Evolutionary conservation across 2,888 invertebrate genomes (phyloP), one percentile per base, ranked within the genome.

Genomic region (Drosophila yooni): DNA sequence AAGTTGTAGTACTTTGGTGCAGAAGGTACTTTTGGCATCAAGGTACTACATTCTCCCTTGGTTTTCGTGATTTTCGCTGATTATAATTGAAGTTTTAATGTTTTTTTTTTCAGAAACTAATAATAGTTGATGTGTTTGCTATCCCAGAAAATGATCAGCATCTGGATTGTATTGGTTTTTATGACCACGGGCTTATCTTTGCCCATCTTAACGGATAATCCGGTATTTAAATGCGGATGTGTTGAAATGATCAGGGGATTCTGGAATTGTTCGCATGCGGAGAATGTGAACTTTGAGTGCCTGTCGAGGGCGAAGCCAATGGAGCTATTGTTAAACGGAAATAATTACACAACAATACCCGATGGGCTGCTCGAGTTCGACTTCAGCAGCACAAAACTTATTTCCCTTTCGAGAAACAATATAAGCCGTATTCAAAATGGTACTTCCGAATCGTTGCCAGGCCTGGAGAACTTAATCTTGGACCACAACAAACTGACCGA

Each of bases 211-310:
- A 4, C 2, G 10, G 29, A 18, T n/a, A 7, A 21, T 21, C 8
- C 4, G 4, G 1, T 7, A n/a, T 0, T 13, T 1, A 27, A 33
- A 7, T 38, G 54, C n/a, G 54, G n/a, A 38, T 56, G 54, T 29
- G 0, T 27, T 10, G 1, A 1, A 21, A 11, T 1, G 3, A 4
- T 7, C 25, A 2, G 0, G 0, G 6, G 3, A 25, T 51, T 40
- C 3, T 36, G 34, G 1, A 15, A 61, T 18, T 71, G 63, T n/a
- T 70, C 70, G 1, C 0, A 3, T 10, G 46, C 0, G 13, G 13
- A 21, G 7, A 21, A 7, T 3, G n/a, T 70, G 10, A 21, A 71
- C 13, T 58, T 25, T n/a, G 8, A 29, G 13, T 70, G 48, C 34
- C 29, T 71, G 18, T 21, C 54, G 11, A 18, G 33, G 27, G 10